These are phyloP conservation scores for Prorops nasuta DNA, from an alignment of 1,140 invertebrate species.

Conservation along the genomic window DNA sequence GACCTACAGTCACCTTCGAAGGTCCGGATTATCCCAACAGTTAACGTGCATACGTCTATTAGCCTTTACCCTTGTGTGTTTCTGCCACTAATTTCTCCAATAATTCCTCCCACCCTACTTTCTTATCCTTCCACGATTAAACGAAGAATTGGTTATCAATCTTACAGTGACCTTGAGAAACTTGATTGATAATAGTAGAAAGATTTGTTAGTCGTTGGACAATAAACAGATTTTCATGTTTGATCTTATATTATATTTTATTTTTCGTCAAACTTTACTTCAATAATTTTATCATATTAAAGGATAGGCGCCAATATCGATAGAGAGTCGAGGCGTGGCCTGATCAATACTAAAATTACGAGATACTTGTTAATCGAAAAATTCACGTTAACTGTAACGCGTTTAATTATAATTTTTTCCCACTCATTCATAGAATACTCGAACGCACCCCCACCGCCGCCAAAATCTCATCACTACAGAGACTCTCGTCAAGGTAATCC, in stretches of 20 bases:
- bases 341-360: too few relatives aligned
- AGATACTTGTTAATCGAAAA: too few relatives aligned
- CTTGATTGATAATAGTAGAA: too few relatives aligned
- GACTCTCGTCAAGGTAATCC: constrained; percentile 63
- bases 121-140: too few relatives aligned
- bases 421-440: constrained; percentile 63
- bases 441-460: constrained; percentile 65
- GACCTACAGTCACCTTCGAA: constrained; percentile 75
- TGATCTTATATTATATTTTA: too few relatives aligned
- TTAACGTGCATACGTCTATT: constrained; percentile 12
- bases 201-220: too few relatives aligned
- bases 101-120: constrained; percentile 7
- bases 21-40: constrained; percentile 55
- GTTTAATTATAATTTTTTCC: constrained; percentile 43
- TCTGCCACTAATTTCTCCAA: neutral
- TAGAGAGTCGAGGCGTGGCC: constrained; percentile 22
- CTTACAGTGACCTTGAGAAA: too few relatives aligned
- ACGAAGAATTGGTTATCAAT: too few relatives aligned
- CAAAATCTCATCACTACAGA: constrained; percentile 61
- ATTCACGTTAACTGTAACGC: too few relatives aligned
- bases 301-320: constrained; percentile 43
- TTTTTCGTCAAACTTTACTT: too few relatives aligned
- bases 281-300: too few relatives aligned
- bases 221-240: too few relatives aligned
- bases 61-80: constrained; percentile 1